phyloP scores from a whole-genome alignment of 2,888 invertebrate genomes.

The Ochropacha duplaris region DNA sequence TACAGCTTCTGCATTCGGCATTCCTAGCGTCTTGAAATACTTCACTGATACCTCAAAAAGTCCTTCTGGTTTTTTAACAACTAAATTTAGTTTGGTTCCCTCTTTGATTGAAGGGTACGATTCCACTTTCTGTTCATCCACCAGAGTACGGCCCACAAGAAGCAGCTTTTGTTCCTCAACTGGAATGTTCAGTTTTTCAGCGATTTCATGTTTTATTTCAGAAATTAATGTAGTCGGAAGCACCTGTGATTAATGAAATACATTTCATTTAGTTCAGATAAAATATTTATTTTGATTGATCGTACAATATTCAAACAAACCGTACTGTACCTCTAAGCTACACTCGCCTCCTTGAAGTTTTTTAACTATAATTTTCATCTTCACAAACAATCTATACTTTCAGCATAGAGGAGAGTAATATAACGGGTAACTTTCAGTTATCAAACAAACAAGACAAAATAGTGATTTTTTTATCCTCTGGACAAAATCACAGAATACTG shows the following conservation, averaged over 20 bases:
- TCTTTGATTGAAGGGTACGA: slow-evolving; percentile 89
- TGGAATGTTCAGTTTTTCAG: slow-evolving; percentile 85
- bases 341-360: slow-evolving; percentile 88
- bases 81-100: slow-evolving; percentile 88
- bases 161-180: slow-evolving; percentile 87
- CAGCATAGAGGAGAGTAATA: too few species aligned
- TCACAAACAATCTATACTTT: slow-evolving; percentile 23
- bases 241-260: slow-evolving; percentile 64
- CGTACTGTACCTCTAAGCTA: slow-evolving; percentile 81
- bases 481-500: too few species aligned
- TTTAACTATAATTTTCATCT: slow-evolving; percentile 89
- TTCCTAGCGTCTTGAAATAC: slow-evolving; percentile 83
- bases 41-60: slow-evolving; percentile 83
- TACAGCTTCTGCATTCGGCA: slow-evolving; percentile 85
- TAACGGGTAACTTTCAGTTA: too few species aligned
- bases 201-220: slow-evolving; percentile 87
- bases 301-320: slow-evolving; percentile 23
- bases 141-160: slow-evolving; percentile 86
- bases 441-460: too few species aligned
- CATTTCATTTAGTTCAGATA: background rate
- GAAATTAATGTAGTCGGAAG: slow-evolving; percentile 83
- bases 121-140: slow-evolving; percentile 87
- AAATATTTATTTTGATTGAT: background rate
- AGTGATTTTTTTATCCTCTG: too few species aligned
- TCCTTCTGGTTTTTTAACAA: slow-evolving; percentile 86